These are phyloP conservation scores for Danio tinwini DNA, from an alignment of 2,797 vertebrate genomes.

Conservation along the genomic window DNA sequence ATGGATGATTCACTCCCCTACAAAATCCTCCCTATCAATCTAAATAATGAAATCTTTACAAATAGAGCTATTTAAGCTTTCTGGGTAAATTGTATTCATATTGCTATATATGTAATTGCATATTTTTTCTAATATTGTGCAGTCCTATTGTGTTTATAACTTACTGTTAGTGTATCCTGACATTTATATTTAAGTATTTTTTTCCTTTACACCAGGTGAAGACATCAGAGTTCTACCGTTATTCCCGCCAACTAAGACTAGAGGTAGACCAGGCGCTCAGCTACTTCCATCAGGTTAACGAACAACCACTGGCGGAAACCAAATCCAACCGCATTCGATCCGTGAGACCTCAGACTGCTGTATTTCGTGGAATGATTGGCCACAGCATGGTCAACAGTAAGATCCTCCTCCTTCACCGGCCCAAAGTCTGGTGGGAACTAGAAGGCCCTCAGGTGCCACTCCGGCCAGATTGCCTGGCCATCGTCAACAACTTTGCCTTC, in stretches of 20 bases:
- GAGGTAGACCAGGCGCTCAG: conserved; percentile 95
- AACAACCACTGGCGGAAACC: conserved; percentile 94
- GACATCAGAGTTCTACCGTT: conserved; percentile 98
- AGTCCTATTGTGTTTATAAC: too few relatives aligned
- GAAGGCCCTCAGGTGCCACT: conserved; percentile 97
- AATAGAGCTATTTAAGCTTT: too few relatives aligned
- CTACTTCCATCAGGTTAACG: conserved; percentile 96
- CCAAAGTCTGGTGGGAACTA: conserved; percentile 98
- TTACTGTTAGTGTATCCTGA: too few relatives aligned
- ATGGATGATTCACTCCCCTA: too few relatives aligned
- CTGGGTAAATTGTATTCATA: too few relatives aligned
- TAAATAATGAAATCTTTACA: too few relatives aligned
- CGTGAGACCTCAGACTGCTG: conserved; percentile 94
- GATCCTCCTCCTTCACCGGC: conserved; percentile 96
- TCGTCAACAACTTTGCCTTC: conserved; percentile 98
- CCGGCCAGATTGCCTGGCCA: conserved; percentile 95
- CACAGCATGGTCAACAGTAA: conserved; percentile 99
- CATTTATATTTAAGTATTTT: neutral
- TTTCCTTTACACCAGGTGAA: conserved; percentile 85
- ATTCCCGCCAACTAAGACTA: conserved; percentile 93
- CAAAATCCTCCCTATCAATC: too few relatives aligned
- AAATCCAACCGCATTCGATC: conserved; percentile 96
- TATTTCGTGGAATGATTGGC: conserved; percentile 98
- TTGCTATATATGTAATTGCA: too few relatives aligned
- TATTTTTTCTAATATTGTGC: too few relatives aligned